These are phyloP conservation scores for Megalonaias nervosa DNA, from an alignment of 1,140 invertebrate species.

Conservation along the genomic window DNA sequence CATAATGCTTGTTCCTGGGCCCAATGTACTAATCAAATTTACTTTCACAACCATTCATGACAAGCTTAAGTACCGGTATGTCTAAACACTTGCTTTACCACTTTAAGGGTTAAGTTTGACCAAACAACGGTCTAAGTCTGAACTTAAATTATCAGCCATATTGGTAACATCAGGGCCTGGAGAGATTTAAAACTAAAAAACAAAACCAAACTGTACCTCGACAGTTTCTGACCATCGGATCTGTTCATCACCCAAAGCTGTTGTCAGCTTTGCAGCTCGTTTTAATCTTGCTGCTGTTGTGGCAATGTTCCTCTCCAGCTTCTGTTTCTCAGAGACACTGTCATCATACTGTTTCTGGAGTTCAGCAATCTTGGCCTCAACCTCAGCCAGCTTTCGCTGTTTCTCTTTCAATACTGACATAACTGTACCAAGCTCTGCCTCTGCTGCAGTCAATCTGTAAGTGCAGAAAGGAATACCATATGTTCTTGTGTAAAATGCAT, in stretches of 20 bases:
- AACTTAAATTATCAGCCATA: no score
- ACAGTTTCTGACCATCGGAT: constrained; percentile 84
- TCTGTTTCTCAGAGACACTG: constrained; percentile 75
- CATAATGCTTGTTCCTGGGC: no score
- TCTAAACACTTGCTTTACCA: no score
- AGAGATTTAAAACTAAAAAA: no score
- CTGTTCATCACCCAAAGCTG: constrained; percentile 88
- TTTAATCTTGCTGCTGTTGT: constrained; percentile 84
- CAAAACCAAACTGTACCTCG: constrained; percentile 72
- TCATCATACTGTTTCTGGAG: constrained; percentile 72
- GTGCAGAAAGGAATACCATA: no score
- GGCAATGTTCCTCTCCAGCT: constrained; percentile 79
- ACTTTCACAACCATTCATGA: no score
- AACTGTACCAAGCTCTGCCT: constrained; percentile 69
- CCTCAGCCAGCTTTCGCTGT: constrained; percentile 68
- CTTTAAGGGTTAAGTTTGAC: no score
- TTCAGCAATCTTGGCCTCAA: constrained; percentile 71
- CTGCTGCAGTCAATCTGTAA: constrained; percentile 76
- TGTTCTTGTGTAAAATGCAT: no score
- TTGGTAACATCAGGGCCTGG: no score
- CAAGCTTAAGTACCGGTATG: no score
- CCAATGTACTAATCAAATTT: no score
- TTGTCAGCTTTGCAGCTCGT: constrained; percentile 85
- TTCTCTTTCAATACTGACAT: constrained; percentile 69
- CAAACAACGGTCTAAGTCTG: no score